Evolutionary conservation across 2,888 invertebrate species (phyloP), one percentile per base, ranked within the genome.

Genomic region (Himalopsyche anomala): DNA sequence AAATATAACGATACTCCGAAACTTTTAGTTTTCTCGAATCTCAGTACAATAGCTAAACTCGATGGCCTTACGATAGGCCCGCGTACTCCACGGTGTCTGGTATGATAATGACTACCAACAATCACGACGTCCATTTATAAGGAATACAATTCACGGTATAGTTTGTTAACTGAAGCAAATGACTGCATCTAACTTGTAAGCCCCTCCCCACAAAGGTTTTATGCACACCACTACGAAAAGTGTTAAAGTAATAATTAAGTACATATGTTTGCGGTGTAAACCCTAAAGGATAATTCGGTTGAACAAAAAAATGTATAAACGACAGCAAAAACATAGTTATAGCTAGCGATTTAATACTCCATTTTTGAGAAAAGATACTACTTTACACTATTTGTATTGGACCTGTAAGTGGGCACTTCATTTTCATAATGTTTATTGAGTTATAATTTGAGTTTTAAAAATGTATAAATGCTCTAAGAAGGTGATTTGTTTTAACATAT

Each of bases 1-100:
- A 74, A 74, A 74, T 74, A 74, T 74, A 36, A 74, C 74, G 36
- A 38, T 74, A 74, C 74, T 38, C 54, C 54, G 84, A 62, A 74
- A 38, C 74, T 74, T 42, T 45, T 74, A 38, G 38, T 74, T 38
- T 69, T 81, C 81, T 74, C 81, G 45, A 15, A 12, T 74, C 74
- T 36, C 38, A 74, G 74, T 51, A 51, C 51, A 51, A 51, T 38
- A 74, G 74, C 74, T 74, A 74, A 74, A 74, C 74, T 74, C 74
- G 74, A 74, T 74, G 74, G 51, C 80, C 84, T 62, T 38, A 38
- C 74, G 74, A 45, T 45, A 62, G 81, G 69, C 84, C 36, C 81
- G 85, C 84, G 84, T 69, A 69, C 85, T 81, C 69, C 69, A 80
- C 55, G 36, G 80, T 69, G 69, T 81, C 81, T 81, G 81, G n/a